Base-by-base conservation (phyloP, 2,888 invertebrate genomes). In the Matsumyia berberina region DNA sequence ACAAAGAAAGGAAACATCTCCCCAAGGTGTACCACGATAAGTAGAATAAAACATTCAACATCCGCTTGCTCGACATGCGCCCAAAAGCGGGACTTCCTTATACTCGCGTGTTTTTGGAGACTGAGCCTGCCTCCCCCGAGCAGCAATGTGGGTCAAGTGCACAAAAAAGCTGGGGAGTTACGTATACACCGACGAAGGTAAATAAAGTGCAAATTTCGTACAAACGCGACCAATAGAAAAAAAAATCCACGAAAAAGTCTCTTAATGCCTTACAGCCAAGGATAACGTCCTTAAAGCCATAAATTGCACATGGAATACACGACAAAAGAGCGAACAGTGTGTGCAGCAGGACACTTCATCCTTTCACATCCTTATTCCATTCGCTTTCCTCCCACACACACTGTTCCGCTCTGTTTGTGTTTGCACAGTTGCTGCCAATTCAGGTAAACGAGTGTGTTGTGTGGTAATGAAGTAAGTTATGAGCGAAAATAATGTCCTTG, bases 401-500 rank as follows among this genome's bases (percentile, higher is more conserved):
- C 53, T 62, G 19, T 62, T 9, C 15, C 11, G 0, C 1, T 5
- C 5, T 17, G 7, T 31, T 12, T 15, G 49, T 11, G 12, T 19
- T 24, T 24, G 5, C 31, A 42, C 31, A 39, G 9, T 24, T 3
- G 12, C 2, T 35, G 31, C 2, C 24, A 35, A 55, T 64, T 42
- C 29, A 55, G 44, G 53, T 64, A 55, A 53, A 42, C 9, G 17
- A 53, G 37, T 39, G 44, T 62, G 64, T n/a, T 62, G 17, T 58
- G 49, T 49, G 29, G 44, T 35, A 49, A 69, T 76, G 57, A 76
- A 64, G 46, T 76, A 42, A 46, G 53, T 66, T 44, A 81, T 35
- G 42, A 78, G 62, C 11, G 49, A 69, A 55, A 73, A 55, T 67
- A 57, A 64, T 67, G 62, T 83, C 69, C 73, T 74, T 64, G 73